Conservation (phyloP, 2,888 invertebrate genomes). For the Dromius quadrimaculatus region DNA sequence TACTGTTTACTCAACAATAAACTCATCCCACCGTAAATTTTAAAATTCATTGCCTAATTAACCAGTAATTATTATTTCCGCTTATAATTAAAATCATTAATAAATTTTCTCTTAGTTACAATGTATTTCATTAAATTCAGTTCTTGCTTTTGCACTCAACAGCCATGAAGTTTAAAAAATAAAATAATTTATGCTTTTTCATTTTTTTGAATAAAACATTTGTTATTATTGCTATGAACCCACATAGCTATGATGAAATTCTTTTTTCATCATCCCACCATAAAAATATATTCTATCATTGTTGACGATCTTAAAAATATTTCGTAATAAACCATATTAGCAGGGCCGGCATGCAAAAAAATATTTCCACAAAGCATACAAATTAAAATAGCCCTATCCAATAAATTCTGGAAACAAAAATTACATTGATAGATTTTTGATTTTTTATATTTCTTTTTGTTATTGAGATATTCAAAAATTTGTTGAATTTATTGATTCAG, state of each 20-base stretch:
- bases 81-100: conserved; percentile 33
- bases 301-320: neutral
- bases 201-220: conserved; percentile 13
- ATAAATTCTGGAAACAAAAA: too few species aligned
- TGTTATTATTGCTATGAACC: neutral
- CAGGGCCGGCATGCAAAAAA: too few species aligned
- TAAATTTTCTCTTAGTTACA: conserved; percentile 30
- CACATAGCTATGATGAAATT: conserved; percentile 4
- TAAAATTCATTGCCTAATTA: conserved; percentile 34
- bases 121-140: conserved; percentile 10
- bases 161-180: neutral
- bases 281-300: neutral
- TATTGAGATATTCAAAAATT: too few species aligned
- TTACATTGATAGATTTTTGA: too few species aligned
- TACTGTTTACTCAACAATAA: conserved; percentile 33
- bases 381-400: too few species aligned
- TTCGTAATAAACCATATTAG: too few species aligned
- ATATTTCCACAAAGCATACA: too few species aligned
- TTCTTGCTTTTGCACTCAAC: neutral
- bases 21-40: conserved; percentile 23
- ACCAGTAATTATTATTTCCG: conserved; percentile 32
- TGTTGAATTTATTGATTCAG: too few species aligned
- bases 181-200: conserved; percentile 20
- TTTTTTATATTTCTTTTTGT: too few species aligned
- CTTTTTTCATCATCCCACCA: conserved; percentile 9